A percentile compares a stretch with the other conserved stretches of the same genome.
phyloP scores from a whole-genome alignment of 2,888 invertebrate genomes.

The Calliscelio sp. region DNA sequence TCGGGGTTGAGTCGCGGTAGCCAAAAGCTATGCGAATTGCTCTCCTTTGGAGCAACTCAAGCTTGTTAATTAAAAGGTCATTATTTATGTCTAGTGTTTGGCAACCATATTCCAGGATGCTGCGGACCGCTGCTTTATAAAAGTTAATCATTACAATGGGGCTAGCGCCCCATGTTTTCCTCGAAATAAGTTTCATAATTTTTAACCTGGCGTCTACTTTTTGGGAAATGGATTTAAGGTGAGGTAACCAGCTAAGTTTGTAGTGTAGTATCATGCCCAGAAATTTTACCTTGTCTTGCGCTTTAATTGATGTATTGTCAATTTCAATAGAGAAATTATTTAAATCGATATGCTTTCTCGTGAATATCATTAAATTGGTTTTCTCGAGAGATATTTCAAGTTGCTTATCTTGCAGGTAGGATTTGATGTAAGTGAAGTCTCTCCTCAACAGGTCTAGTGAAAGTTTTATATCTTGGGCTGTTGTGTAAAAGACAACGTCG shows the following conservation, averaged over 20 bases:
- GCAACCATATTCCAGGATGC: slow-evolving; percentile 11
- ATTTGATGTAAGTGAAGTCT: neutral
- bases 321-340: neutral
- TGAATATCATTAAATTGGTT: neutral
- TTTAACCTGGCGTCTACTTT: neutral
- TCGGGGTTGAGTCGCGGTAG: slow-evolving; percentile 32
- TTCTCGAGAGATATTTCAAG: slow-evolving; percentile 1
- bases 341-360: neutral
- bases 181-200: neutral
- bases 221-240: neutral
- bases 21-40: slow-evolving; percentile 34
- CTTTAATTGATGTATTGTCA: neutral
- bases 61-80: neutral
- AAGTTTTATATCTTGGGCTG: no score
- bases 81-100: slow-evolving; percentile 22
- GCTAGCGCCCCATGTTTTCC: neutral
- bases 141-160: neutral
- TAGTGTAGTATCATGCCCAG: neutral
- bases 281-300: neutral
- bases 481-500: neutral
- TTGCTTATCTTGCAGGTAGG: neutral
- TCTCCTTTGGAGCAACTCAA: slow-evolving; percentile 24
- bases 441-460: no score
- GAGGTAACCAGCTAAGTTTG: neutral
- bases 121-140: neutral